A percentile compares a stretch with the other conserved stretches of the same genome.
Evolutionary conservation across 2,888 invertebrate species (phyloP).

Genomic region (Hirtodrosophila cameraria): DNA sequence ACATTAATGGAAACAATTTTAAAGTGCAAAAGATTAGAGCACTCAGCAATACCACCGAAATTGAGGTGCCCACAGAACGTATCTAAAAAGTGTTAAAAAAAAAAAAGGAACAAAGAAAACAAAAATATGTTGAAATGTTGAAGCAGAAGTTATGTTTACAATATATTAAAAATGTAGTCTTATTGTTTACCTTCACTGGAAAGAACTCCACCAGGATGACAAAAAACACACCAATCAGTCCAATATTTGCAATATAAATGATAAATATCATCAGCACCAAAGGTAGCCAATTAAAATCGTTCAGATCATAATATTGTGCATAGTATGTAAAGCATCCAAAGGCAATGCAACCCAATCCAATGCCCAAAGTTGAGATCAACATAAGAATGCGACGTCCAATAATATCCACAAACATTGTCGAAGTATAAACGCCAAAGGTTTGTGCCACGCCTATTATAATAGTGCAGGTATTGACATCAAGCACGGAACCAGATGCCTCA

Average conservation of each 20-base stretch:
- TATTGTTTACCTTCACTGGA: constrained; percentile 75
- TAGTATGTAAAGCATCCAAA: constrained; percentile 76
- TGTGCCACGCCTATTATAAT: constrained; percentile 81
- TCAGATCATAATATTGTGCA: constrained; percentile 46
- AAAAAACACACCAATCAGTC: constrained; percentile 79
- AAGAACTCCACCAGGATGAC: constrained; percentile 81
- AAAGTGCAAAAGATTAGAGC: constrained; percentile 68
- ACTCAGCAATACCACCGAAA: constrained; percentile 72
- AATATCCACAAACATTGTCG: constrained; percentile 78
- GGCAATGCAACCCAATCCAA: constrained; percentile 66
- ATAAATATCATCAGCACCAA: constrained; percentile 76
- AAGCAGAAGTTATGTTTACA: neutral
- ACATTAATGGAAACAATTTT: constrained; percentile 78
- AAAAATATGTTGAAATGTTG: too few species aligned
- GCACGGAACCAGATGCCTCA: constrained; percentile 64
- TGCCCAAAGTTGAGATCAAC: constrained; percentile 74
- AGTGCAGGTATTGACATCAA: constrained; percentile 80
- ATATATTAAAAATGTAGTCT: too few species aligned
- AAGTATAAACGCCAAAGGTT: constrained; percentile 77
- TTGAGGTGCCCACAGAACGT: constrained; percentile 72
- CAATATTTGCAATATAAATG: constrained; percentile 77
- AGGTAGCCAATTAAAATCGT: constrained; percentile 75
- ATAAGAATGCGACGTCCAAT: constrained; percentile 80
- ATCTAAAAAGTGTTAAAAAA: constrained; percentile 70
- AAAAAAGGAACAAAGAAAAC: too few species aligned